Percentiles rank a stretch among this genome's conserved stretches.
Evolutionary conservation across 2,888 invertebrate genomes (phyloP).

Genomic region (Agriopis aurantiaria): DNA sequence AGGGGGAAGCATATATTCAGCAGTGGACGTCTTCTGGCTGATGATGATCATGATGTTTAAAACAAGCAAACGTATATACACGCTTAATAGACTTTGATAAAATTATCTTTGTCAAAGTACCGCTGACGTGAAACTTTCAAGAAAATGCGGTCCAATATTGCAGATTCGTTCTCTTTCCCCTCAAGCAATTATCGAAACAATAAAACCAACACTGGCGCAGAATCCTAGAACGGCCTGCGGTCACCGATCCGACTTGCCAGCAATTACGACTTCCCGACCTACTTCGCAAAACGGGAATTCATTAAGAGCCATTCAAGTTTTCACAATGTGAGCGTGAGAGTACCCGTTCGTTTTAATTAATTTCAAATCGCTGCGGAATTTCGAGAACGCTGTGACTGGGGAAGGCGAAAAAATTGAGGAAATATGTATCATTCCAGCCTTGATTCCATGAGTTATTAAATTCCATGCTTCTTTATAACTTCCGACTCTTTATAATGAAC

Average conservation of each 20-base stretch:
- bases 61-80: too few species aligned
- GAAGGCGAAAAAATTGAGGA: slow-evolving; percentile 47
- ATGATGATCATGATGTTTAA: too few species aligned
- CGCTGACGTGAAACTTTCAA: slow-evolving; percentile 58
- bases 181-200: slow-evolving; percentile 84
- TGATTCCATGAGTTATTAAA: slow-evolving; percentile 21
- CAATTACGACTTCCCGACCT: slow-evolving; percentile 78
- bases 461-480: slow-evolving; percentile 12
- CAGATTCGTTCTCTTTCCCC: slow-evolving; percentile 71
- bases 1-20: too few species aligned
- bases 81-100: background rate
- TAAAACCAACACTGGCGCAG: slow-evolving; percentile 82
- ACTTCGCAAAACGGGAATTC: slow-evolving; percentile 80
- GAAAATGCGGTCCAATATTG: slow-evolving; percentile 60
- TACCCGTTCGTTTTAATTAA: slow-evolving; percentile 75
- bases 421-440: slow-evolving; percentile 31
- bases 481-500: slow-evolving; percentile 9
- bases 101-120: background rate
- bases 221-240: slow-evolving; percentile 68
- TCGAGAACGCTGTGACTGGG: slow-evolving; percentile 14
- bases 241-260: slow-evolving; percentile 77
- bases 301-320: slow-evolving; percentile 82
- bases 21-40: too few species aligned
- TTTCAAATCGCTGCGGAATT: slow-evolving; percentile 51
- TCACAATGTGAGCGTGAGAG: slow-evolving; percentile 82